Base-by-base conservation (phyloP, 35 echinoderm and acorn worm species). In the Patiria miniata region DNA sequence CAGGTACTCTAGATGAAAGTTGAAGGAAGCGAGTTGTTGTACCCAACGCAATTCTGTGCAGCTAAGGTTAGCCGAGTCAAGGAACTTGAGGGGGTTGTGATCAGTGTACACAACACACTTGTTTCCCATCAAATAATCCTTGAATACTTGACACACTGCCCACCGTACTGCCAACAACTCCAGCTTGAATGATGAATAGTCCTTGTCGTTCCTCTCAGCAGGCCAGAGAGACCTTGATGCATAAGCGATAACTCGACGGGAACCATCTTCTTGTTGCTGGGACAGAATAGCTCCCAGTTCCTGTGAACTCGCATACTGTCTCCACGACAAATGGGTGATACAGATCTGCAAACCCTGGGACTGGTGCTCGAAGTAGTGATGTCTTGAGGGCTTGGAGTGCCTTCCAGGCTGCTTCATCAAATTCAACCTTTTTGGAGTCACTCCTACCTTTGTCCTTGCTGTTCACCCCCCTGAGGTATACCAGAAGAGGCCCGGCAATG, bases 91-190 rank as follows among this genome's bases (percentile, higher is more conserved):
- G 1, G 94, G 94, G 53, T 96, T 96, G 55, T 96, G 88, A 60
- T 96, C 90, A 5, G 86, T 93, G 90, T 37, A 92, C 37, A 89
- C 80, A 8, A 32, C 30, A 32, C 60, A 68, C 30, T 21, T 68
- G 30, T 68, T 68, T 7, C 60, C 60, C 39, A 91, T 39, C 30
- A 97, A 52, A 12, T 90, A 36, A 36, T 97, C 91, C 21, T 91
- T 54, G 58, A 93, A 93, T 33, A 90, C 93, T 37, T 88, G 58
- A 32, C 90, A 85, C 23, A 97, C 87, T 53, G 91, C 84, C 95
- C 95, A 93, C 21, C 88, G 80, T 1, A 97, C 40, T 29, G 58
- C 60, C 15, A 68, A 32, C n/a, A 68, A 32, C n/a, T 68, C 16
- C 14, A 68, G 30, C n/a, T 68, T 68, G 42, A 91, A 87, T 53